Evolutionary conservation across 1,140 invertebrate species (phyloP).

Genomic region (Bombus difficillimus): DNA sequence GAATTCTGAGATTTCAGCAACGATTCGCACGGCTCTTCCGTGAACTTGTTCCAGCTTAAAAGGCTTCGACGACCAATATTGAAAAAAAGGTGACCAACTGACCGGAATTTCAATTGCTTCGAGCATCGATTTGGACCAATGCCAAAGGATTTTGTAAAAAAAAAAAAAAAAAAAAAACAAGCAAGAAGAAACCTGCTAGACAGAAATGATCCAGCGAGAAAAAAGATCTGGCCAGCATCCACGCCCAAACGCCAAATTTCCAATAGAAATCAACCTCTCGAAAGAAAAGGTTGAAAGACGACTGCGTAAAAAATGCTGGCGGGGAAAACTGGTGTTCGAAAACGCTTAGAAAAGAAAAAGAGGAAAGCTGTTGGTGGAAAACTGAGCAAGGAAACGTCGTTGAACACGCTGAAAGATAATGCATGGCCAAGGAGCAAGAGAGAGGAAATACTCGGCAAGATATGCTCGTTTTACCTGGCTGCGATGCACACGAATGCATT

Average conservation of each 20-base stretch:
- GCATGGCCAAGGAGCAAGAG: constrained; percentile 1
- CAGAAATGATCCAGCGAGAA: neutral
- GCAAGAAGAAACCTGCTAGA: neutral
- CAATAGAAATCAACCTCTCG: neutral
- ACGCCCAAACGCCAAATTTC: neutral
- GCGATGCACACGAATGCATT: constrained; percentile 50
- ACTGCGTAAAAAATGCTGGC: neutral
- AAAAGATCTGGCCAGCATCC: neutral
- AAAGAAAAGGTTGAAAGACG: neutral
- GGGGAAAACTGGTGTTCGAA: neutral
- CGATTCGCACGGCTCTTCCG: too few relatives aligned
- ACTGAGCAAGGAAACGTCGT: neutral
- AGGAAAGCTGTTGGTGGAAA: neutral
- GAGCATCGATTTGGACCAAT: neutral
- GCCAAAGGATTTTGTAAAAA: neutral
- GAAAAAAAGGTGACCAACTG: neutral
- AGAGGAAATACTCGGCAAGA: neutral
- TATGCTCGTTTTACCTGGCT: constrained; percentile 15
- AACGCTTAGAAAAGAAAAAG: neutral
- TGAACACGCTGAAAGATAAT: constrained; percentile 30
- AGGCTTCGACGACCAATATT: neutral
- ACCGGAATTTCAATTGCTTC: neutral
- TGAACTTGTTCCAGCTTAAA: too few relatives aligned
- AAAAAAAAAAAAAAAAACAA: neutral
- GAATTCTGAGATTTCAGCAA: too few relatives aligned